Conservation (phyloP, 2,888 invertebrate species). For the Argyresthia albistria region DNA sequence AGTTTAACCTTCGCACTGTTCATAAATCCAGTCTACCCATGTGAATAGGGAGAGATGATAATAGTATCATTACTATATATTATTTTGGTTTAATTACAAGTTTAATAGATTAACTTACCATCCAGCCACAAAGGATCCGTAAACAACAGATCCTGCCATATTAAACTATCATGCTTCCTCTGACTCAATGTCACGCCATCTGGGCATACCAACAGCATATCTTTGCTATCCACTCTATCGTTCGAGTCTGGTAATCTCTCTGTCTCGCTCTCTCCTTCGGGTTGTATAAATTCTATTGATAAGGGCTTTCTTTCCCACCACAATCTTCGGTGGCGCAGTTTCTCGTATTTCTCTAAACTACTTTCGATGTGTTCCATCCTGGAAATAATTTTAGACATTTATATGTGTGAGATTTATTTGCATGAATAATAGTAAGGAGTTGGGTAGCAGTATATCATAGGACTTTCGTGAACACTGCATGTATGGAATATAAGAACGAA, state of each 20-base stretch:
- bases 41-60: no score
- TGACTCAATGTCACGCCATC: conserved; percentile 43
- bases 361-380: conserved; percentile 52
- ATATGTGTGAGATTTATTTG: no score
- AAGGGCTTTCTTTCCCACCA: conserved; percentile 37
- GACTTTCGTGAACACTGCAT: no score
- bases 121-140: conserved; percentile 48
- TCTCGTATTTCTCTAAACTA: conserved; percentile 39
- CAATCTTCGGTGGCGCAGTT: conserved; percentile 40
- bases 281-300: conserved; percentile 18
- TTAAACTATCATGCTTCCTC: conserved; percentile 40
- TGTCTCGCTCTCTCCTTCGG: conserved; percentile 20
- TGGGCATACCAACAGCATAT: conserved; percentile 48
- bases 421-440: no score
- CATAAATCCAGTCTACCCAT: no score
- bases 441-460: no score
- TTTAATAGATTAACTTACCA: conserved; percentile 24
- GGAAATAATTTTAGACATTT: conserved; percentile 10
- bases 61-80: no score
- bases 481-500: no score
- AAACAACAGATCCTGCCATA: conserved; percentile 56
- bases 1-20: background rate
- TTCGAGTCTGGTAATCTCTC: conserved; percentile 22
- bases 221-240: conserved; percentile 37
- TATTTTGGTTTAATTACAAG: no score